Evolutionary conservation across 2,113 vertebrate genomes (phyloP).

Genomic region (Pelusios castaneus): DNA sequence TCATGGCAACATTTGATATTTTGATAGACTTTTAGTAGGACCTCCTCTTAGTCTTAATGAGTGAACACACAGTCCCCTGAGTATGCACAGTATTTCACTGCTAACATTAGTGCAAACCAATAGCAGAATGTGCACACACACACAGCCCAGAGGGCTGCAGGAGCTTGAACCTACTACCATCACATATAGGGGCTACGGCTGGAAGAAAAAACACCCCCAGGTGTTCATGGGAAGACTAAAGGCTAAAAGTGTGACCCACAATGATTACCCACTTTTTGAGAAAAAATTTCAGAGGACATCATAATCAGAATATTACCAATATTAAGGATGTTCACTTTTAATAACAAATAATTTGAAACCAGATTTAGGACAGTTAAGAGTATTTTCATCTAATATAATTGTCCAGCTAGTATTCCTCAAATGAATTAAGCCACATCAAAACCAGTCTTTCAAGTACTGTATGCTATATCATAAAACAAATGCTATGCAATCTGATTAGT

Average conservation of each 20-base stretch:
- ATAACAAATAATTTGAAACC: background rate
- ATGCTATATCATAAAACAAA: background rate
- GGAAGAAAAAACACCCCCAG: background rate
- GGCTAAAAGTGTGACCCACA: background rate
- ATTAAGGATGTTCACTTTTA: background rate
- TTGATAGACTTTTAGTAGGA: background rate
- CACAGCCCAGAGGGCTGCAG: background rate
- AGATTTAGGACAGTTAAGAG: background rate
- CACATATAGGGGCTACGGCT: background rate
- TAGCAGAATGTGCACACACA: background rate
- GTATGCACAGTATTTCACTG: background rate
- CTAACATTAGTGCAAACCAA: background rate
- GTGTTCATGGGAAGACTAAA: background rate
- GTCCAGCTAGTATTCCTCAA: background rate
- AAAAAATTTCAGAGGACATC: background rate
- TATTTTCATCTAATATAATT: background rate
- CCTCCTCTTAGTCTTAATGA: background rate
- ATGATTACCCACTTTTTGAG: background rate
- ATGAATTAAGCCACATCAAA: conserved; percentile 12
- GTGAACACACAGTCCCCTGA: background rate
- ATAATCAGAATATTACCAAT: background rate
- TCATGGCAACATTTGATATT: background rate
- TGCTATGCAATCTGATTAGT: background rate
- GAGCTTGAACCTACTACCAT: background rate
- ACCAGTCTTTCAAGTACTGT: background rate